These are phyloP conservation scores for Tachyglossus aculeatus DNA, from an alignment of 2,797 vertebrate genomes.

Conservation along the genomic window DNA sequence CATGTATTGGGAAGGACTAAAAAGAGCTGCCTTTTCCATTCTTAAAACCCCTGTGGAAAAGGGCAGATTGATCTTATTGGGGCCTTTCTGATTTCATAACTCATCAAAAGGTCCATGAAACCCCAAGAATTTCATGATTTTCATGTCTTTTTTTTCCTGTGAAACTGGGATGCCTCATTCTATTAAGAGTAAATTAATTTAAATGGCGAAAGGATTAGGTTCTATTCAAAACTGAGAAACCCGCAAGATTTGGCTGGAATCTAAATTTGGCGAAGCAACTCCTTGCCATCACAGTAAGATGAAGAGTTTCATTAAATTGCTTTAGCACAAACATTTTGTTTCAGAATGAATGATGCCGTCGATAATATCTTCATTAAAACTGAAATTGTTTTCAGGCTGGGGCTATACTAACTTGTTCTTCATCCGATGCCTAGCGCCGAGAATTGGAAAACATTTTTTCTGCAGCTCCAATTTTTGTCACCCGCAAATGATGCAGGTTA, in stretches of 20 bases:
- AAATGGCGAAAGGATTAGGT: background rate
- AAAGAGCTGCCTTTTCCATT: too few species aligned
- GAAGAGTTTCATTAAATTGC: background rate
- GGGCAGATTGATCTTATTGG: too few species aligned
- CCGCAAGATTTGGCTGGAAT: constrained; percentile 17
- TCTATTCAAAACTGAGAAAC: background rate
- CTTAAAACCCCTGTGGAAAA: too few species aligned
- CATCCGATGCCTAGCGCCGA: too few species aligned
- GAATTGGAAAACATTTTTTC: too few species aligned
- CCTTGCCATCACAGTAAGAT: background rate
- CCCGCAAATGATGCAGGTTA: too few species aligned
- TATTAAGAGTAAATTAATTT: constrained; percentile 20
- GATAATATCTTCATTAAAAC: background rate
- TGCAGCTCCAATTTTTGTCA: too few species aligned
- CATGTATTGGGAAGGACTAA: too few species aligned
- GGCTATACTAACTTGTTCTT: too few species aligned
- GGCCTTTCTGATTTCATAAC: too few species aligned
- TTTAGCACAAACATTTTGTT: background rate
- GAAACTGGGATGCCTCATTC: constrained; percentile 25
- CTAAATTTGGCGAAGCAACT: constrained; percentile 31
- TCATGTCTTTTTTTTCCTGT: constrained; percentile 15
- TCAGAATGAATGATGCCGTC: background rate
- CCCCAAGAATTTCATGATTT: constrained; percentile 9
- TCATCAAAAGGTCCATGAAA: constrained; percentile 11
- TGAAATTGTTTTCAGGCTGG: too few species aligned